Percentiles rank a stretch among this genome's conserved stretches.
phyloP scores from a whole-genome alignment of 2,113 vertebrate species.

The Elephantulus edwardii region DNA sequence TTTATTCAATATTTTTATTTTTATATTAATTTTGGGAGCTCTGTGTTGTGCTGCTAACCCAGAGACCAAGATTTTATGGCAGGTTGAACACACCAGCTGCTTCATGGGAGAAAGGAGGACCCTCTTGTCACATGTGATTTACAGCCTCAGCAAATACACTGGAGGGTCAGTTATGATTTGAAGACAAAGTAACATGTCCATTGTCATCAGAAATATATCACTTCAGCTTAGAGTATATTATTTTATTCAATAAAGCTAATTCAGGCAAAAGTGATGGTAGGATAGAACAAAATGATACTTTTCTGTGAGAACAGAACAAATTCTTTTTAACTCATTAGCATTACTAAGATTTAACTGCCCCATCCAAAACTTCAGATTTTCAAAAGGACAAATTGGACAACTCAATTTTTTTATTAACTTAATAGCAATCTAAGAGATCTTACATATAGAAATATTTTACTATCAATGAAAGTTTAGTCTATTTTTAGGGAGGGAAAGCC shows the following conservation, averaged over 20 bases:
- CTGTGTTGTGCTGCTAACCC: too few species aligned
- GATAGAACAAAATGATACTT: conserved; percentile 10
- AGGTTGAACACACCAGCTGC: too few species aligned
- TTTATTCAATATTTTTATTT: conserved; percentile 40
- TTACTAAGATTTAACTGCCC: conserved; percentile 4
- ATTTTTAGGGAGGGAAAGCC: not conserved
- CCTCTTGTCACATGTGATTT: too few species aligned
- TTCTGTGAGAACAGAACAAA: not conserved
- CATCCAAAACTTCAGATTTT: conserved; percentile 32
- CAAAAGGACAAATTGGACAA: conserved; percentile 38
- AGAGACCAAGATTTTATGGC: too few species aligned
- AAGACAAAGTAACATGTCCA: not conserved
- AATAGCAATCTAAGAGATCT: conserved; percentile 14
- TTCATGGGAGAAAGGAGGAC: too few species aligned
- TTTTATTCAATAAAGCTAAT: not conserved
- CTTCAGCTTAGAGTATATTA: not conserved
- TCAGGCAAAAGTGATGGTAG: not conserved
- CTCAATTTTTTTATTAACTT: conserved; percentile 10
- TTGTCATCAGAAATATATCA: not conserved
- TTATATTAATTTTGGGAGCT: conserved; percentile 1
- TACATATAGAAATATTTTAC: not conserved
- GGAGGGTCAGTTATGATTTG: too few species aligned
- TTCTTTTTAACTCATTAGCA: conserved; percentile 24
- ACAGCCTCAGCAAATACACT: too few species aligned
- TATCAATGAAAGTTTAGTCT: not conserved